Evolutionary conservation across 2,888 invertebrate genomes (phyloP).

Genomic region (Spilarctia lutea): DNA sequence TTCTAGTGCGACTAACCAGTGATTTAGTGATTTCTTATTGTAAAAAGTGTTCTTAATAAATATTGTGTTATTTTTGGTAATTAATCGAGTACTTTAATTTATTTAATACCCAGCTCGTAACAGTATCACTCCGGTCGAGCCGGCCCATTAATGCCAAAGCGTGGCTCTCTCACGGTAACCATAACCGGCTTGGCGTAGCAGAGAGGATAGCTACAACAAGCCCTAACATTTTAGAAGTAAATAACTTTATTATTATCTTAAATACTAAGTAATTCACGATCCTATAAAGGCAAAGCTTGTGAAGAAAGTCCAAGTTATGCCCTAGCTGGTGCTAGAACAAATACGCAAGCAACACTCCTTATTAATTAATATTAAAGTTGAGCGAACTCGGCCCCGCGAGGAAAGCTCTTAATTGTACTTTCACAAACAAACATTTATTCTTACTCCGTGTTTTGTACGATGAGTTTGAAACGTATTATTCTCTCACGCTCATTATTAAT

Average conservation of each 20-base stretch:
- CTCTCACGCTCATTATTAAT: constrained; percentile 4
- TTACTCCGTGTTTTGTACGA: constrained; percentile 32
- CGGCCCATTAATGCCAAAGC: no score
- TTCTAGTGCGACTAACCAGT: no score
- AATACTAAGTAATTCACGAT: constrained; percentile 11
- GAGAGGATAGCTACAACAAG: neutral
- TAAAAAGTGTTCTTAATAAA: no score
- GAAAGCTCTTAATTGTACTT: constrained; percentile 56
- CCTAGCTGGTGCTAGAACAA: constrained; percentile 51
- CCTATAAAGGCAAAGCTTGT: constrained; percentile 22
- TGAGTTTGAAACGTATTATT: constrained; percentile 3
- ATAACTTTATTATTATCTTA: neutral
- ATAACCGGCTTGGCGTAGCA: neutral
- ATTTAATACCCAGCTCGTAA: no score
- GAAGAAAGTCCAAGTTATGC: constrained; percentile 25
- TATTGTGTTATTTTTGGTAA: no score
- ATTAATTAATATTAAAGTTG: constrained; percentile 61
- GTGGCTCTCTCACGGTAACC: no score
- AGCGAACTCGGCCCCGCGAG: constrained; percentile 44
- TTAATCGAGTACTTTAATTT: no score
- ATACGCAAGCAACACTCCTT: constrained; percentile 54
- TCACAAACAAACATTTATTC: constrained; percentile 59
- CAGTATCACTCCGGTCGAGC: no score
- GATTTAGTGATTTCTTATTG: no score
- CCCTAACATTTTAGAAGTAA: neutral